Percentiles rank a stretch among this genome's conserved stretches.
Conservation (phyloP, 2,797 vertebrate species). For the Loriculus beryllinus region DNA sequence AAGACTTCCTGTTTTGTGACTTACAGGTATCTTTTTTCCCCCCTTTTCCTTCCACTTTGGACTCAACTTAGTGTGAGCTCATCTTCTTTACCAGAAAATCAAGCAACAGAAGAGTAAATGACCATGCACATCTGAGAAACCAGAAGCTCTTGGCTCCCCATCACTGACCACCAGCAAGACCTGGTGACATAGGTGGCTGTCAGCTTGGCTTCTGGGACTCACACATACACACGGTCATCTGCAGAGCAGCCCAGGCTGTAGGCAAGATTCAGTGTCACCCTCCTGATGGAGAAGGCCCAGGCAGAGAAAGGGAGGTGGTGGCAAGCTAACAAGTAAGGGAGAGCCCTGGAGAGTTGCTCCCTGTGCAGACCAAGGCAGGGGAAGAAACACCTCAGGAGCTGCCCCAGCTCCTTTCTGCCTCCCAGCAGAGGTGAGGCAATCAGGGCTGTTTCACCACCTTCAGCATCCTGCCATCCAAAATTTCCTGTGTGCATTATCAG, state of each 20-base stretch:
- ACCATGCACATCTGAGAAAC: background rate
- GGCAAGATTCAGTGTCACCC: background rate
- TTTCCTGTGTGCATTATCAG: background rate
- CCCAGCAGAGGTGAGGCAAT: background rate
- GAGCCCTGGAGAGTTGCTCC: background rate
- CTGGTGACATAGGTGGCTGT: background rate
- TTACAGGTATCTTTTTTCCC: rapidly evolving
- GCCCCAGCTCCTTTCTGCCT: background rate
- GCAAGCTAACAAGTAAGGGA: background rate
- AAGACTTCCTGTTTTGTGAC: background rate
- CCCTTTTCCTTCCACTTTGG: background rate
- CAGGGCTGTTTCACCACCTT: background rate
- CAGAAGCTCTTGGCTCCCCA: background rate
- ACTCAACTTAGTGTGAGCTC: rapidly evolving
- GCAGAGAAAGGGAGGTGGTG: background rate
- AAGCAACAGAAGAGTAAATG: background rate
- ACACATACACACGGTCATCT: background rate
- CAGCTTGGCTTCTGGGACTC: background rate
- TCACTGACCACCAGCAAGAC: background rate
- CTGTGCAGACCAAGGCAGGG: background rate
- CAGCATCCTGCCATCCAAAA: background rate
- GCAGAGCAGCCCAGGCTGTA: background rate
- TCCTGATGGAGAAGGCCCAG: background rate
- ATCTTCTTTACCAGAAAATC: background rate
- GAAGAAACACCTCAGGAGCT: background rate